Conservation (phyloP, 2,113 vertebrate species). For the Ifrita kowaldi region DNA sequence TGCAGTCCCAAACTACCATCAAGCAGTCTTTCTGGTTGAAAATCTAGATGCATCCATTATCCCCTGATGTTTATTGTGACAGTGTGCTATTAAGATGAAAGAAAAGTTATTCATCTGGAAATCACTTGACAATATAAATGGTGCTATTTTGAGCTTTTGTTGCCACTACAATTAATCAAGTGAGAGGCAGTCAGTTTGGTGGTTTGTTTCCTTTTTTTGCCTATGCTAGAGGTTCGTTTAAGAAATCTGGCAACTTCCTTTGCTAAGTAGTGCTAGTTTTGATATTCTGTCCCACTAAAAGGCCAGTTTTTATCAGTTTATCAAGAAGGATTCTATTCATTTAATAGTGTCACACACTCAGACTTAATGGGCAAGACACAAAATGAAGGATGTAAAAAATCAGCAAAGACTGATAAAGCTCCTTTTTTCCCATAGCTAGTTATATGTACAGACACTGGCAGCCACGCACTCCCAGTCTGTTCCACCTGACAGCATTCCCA, state of each 20-base stretch:
- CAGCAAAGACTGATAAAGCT: neutral
- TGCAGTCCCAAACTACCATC: neutral
- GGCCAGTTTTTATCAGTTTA: neutral
- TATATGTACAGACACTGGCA: neutral
- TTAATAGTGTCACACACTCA: neutral
- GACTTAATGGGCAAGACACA: neutral
- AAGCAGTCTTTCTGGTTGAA: neutral
- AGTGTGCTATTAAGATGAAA: neutral
- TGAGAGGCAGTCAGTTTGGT: neutral
- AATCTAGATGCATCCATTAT: conserved; percentile 24
- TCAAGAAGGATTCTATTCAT: neutral
- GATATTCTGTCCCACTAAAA: neutral
- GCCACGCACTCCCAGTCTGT: neutral
- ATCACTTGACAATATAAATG: conserved; percentile 47
- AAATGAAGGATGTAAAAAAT: neutral
- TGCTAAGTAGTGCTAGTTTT: neutral
- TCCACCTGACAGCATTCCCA: fast-evolving
- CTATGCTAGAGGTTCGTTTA: neutral
- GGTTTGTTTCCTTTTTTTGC: neutral
- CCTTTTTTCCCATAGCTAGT: neutral
- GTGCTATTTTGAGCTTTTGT: conserved; percentile 30
- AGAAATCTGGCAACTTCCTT: neutral
- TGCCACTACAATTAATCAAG: conserved; percentile 55
- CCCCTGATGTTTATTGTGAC: conserved; percentile 8
- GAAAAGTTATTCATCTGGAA: conserved; percentile 33